These are phyloP conservation scores for Acheta domesticus DNA, from an alignment of 2,888 invertebrate genomes.

Conservation along the genomic window DNA sequence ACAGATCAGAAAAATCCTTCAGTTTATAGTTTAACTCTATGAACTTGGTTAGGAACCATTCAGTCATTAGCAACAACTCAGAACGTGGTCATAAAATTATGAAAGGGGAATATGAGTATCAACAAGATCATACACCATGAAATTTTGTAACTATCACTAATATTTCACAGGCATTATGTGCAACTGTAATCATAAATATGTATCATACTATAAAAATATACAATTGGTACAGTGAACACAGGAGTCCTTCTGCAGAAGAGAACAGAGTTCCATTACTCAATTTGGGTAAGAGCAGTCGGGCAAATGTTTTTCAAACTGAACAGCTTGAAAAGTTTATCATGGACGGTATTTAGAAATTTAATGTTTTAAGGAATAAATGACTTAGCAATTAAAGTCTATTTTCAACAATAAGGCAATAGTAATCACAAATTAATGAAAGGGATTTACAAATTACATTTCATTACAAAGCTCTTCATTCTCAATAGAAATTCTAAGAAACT, in stretches of 20 bases:
- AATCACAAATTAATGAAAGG: no score
- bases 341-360: no score
- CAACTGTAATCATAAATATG: slow-evolving; percentile 4
- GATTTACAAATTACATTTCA: no score
- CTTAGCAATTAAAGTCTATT: no score
- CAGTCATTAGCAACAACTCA: slow-evolving; percentile 7
- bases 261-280: neutral
- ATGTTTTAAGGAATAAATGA: no score
- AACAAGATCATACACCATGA: slow-evolving; percentile 18
- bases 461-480: no score
- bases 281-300: no score
- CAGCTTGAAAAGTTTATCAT: no score
- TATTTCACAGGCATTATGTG: neutral
- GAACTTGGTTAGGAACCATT: neutral
- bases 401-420: no score
- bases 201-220: slow-evolving; percentile 9
- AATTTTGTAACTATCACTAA: neutral
- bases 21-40: neutral
- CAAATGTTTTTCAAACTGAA: no score
- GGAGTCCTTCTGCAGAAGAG: slow-evolving; percentile 1
- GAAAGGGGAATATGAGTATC: neutral
- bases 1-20: neutral
- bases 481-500: no score
- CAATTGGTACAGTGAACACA: slow-evolving; percentile 1
- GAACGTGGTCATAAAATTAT: neutral